Evolutionary conservation across 2,797 vertebrate species (phyloP).

Genomic region (Mastacembelus armatus): DNA sequence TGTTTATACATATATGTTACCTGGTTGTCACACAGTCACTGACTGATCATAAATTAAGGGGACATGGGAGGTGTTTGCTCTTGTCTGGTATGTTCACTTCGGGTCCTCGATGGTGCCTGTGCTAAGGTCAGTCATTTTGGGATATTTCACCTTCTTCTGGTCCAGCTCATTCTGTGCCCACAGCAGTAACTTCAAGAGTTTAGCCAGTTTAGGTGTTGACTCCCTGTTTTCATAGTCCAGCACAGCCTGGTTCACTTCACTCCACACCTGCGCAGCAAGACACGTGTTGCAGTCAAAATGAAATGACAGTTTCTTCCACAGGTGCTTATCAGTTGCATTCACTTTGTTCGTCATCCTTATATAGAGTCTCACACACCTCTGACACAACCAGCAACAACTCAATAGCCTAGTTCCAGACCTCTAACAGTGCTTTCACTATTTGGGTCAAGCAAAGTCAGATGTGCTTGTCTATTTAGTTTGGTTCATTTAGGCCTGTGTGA

Average conservation of each 20-base stretch:
- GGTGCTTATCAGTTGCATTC: not conserved
- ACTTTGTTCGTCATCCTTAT: not conserved
- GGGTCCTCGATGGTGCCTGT: constrained; percentile 95
- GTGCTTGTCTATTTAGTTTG: not conserved
- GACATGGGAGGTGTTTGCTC: constrained; percentile 59
- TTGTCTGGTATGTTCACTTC: constrained; percentile 84
- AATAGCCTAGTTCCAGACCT: not conserved
- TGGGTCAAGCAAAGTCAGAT: not conserved
- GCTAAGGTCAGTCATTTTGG: constrained; percentile 98
- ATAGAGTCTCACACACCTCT: not conserved
- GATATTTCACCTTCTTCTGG: constrained; percentile 99
- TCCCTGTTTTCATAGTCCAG: constrained; percentile 96
- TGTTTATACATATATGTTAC: constrained; percentile 78
- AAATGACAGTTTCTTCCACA: not conserved
- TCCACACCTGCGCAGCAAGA: constrained; percentile 89
- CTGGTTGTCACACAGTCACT: constrained; percentile 82
- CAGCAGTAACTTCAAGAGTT: constrained; percentile 94
- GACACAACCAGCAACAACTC: not conserved
- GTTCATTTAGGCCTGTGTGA: not conserved
- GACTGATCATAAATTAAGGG: constrained; percentile 84
- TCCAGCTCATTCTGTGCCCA: constrained; percentile 98
- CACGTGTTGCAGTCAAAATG: not conserved
- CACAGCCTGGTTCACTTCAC: constrained; percentile 96
- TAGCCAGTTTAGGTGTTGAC: constrained; percentile 97
- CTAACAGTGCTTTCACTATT: not conserved